Evolutionary conservation across 2,888 invertebrate genomes (phyloP), one percentile per base, ranked within the genome.

Genomic region (Cybosia mesomella): DNA sequence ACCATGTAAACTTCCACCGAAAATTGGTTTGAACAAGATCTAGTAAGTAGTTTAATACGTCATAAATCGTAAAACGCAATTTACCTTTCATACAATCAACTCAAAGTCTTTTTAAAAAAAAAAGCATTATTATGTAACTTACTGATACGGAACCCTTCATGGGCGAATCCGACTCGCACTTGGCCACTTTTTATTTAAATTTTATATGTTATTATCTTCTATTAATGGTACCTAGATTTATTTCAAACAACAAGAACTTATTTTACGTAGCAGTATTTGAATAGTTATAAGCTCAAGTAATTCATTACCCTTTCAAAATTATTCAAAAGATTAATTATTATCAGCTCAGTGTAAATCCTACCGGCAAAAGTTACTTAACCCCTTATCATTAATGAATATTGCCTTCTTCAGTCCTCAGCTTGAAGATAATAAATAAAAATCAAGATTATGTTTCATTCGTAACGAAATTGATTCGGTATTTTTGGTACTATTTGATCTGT

Each of bases 391-490:
- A 66, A 70, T 76, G 72, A 71, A 64, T 57, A 70, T 61, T 39
- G 54, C 49, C 24, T 66, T 62, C 54, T 62, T 60, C 53, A 34
- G 64, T 28, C 53, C 61, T 71, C 62, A 63, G 61, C 58, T 54
- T 32, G 61, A 65, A 68, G 36, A 70, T 73, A 73, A 76, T 76
- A 76, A 76, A 77, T 80, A 77, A 64, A 71, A 73, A 63, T 70
- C 69, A 66, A 68, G 64, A 63, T 66, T 76, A 69, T 55, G 60
- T 49, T 64, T 55, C 63, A 22, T 57, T 65, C 43, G 36, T 57
- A 28, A 58, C 60, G 58, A 61, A 79, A 80, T 80, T 77, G 80
- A 70, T 66, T 71, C 68, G 71, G 67, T 71, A 67, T 71, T 70
- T 67, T 71, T 49, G 71, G 74, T 71, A 24, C 15, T 57, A 68